phyloP scores from a whole-genome alignment of 2,888 invertebrate species.

The Auanema freiburgensis region DNA sequence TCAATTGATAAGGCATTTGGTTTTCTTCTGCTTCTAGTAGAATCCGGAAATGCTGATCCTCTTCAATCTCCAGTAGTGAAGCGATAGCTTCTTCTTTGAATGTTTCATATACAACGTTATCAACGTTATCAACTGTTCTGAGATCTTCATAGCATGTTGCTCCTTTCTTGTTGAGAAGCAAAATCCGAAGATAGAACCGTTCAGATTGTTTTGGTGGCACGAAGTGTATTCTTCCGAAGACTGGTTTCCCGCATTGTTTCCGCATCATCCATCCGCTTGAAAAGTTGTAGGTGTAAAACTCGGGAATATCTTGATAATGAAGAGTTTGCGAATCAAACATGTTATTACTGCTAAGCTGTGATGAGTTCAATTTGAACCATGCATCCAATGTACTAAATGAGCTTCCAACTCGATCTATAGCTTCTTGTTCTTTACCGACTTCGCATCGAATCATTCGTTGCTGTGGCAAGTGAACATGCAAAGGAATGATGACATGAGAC shows the following conservation, averaged over 20 bases:
- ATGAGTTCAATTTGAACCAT: too few species aligned
- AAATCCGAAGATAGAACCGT: background rate
- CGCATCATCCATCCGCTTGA: background rate
- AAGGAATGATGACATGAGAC: slow-evolving; percentile 19
- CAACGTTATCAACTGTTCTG: background rate
- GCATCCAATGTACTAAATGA: too few species aligned
- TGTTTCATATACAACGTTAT: background rate
- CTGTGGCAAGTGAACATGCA: slow-evolving; percentile 2
- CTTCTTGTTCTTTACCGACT: too few species aligned
- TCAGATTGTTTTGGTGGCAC: background rate
- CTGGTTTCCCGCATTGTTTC: background rate
- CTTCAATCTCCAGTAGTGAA: background rate
- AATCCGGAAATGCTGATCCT: background rate
- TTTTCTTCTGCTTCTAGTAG: background rate
- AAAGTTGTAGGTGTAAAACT: background rate
- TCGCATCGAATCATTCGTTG: too few species aligned
- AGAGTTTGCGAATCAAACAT: background rate
- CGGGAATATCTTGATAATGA: slow-evolving; percentile 2
- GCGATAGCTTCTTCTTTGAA: slow-evolving; percentile 4
- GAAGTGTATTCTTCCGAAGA: slow-evolving; percentile 1
- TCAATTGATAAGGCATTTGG: slow-evolving; percentile 18
- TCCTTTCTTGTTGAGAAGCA: slow-evolving; percentile 3
- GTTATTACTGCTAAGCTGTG: too few species aligned
- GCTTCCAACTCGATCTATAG: too few species aligned
- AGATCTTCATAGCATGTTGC: slow-evolving; percentile 8